A percentile compares a stretch with the other conserved stretches of the same genome.
These are phyloP conservation scores for Leptogaster cylindrica DNA, from an alignment of 2,888 invertebrate genomes.

Conservation along the genomic window DNA sequence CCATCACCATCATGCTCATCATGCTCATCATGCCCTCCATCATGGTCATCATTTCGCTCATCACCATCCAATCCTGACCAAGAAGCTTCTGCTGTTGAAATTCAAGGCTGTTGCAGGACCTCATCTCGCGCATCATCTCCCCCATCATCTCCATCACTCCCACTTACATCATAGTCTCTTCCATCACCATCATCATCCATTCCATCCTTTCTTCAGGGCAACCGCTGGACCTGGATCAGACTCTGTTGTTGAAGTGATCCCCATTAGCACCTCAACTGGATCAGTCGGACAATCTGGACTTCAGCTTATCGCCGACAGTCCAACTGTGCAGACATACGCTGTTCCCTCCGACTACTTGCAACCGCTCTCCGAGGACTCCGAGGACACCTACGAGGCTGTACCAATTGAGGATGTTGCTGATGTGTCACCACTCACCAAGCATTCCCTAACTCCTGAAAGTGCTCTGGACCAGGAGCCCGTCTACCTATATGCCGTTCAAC, in stretches of 20 bases:
- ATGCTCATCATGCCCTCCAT: conserved; percentile 2
- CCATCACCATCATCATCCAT: neutral
- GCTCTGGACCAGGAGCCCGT: neutral
- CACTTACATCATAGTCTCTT: neutral
- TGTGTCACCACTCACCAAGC: neutral
- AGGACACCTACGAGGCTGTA: conserved; percentile 1
- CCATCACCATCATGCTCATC: conserved; percentile 2
- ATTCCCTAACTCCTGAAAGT: neutral
- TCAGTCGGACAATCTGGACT: neutral
- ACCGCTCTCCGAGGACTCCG: neutral
- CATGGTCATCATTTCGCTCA: neutral
- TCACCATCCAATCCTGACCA: conserved; percentile 19
- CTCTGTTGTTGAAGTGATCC: conserved; percentile 18
- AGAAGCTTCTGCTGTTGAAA: too few relatives aligned
- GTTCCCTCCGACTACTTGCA: conserved; percentile 17
- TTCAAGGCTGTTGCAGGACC: too few relatives aligned
- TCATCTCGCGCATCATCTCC: neutral
- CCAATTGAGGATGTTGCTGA: conserved; percentile 7
- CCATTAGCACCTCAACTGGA: conserved; percentile 6
- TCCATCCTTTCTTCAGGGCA: conserved; percentile 4
- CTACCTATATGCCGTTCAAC: conserved; percentile 8
- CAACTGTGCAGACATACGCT: conserved; percentile 8
- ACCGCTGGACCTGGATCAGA: neutral
- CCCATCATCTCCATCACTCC: neutral
- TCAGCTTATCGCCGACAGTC: neutral